These are phyloP conservation scores for Protobothrops flavoviridis DNA, from an alignment of 2,113 vertebrate species.

Conservation along the genomic window DNA sequence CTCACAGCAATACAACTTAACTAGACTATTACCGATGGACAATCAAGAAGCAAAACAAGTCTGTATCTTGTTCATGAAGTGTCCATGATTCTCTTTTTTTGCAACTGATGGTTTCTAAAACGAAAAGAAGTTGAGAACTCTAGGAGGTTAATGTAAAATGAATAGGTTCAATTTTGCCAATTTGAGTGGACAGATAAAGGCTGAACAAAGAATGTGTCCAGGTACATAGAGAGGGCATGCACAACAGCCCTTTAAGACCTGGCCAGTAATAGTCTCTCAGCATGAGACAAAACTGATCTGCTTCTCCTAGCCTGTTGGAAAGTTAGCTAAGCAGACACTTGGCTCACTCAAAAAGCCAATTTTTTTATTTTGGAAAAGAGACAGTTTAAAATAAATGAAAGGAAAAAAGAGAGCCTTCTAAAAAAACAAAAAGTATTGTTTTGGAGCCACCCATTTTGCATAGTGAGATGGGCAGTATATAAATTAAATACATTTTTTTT, in stretches of 20 bases:
- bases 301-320: not conserved
- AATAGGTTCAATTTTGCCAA: constrained; percentile 3
- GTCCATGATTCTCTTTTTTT: constrained; percentile 27
- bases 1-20: not conserved
- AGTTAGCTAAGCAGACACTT: not conserved
- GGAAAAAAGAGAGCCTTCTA: not conserved
- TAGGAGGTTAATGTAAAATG: constrained; percentile 32
- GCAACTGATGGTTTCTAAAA: constrained; percentile 32
- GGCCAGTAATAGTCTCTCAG: not conserved
- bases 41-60: constrained; percentile 28
- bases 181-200: not conserved
- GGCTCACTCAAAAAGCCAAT: constrained; percentile 1
- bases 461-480: not conserved
- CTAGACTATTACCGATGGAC: constrained; percentile 18
- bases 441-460: not conserved
- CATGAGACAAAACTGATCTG: not conserved
- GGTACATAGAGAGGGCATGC: not conserved
- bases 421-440: not conserved
- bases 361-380: not conserved
- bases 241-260: not conserved
- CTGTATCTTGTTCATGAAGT: constrained; percentile 1
- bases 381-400: not conserved
- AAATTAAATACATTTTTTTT: too few relatives aligned
- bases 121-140: constrained; percentile 49
- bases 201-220: not conserved